Evolutionary conservation across 2,888 invertebrate species (phyloP).

Genomic region (Pyrgus malvae): DNA sequence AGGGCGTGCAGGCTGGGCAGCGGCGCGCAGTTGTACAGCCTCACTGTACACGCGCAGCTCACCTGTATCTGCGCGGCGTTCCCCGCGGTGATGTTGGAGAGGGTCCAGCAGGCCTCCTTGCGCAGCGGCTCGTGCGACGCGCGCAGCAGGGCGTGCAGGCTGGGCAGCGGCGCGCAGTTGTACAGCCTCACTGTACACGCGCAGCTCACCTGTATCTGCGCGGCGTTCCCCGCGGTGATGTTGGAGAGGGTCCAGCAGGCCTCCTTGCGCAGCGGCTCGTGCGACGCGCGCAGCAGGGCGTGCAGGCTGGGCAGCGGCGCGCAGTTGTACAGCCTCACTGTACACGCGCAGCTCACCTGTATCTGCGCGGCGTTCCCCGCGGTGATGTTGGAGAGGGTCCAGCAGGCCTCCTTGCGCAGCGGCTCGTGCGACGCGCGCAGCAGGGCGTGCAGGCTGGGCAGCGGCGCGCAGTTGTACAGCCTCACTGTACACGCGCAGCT

Average conservation of each 20-base stretch:
- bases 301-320: no score
- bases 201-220: slow-evolving; percentile 89
- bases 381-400: slow-evolving; percentile 98
- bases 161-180: no score
- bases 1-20: slow-evolving; percentile 87
- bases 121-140: slow-evolving; percentile 87
- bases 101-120: slow-evolving; percentile 98
- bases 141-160: slow-evolving; percentile 72
- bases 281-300: slow-evolving; percentile 78
- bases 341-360: slow-evolving; percentile 70
- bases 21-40: slow-evolving; percentile 65
- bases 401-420: slow-evolving; percentile 96
- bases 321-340: no score
- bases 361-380: slow-evolving; percentile 97
- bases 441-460: slow-evolving; percentile 91
- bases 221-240: slow-evolving; percentile 96
- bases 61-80: slow-evolving; percentile 95
- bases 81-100: slow-evolving; percentile 98
- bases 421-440: slow-evolving; percentile 84
- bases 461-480: slow-evolving; percentile 68
- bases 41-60: no score
- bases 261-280: slow-evolving; percentile 95
- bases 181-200: no score
- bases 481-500: no score
- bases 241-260: slow-evolving; percentile 99